Percentiles rank a stretch among this genome's conserved stretches.
Conservation (phyloP, 2,113 vertebrate species). For the Leptocoma aspasia region DNA sequence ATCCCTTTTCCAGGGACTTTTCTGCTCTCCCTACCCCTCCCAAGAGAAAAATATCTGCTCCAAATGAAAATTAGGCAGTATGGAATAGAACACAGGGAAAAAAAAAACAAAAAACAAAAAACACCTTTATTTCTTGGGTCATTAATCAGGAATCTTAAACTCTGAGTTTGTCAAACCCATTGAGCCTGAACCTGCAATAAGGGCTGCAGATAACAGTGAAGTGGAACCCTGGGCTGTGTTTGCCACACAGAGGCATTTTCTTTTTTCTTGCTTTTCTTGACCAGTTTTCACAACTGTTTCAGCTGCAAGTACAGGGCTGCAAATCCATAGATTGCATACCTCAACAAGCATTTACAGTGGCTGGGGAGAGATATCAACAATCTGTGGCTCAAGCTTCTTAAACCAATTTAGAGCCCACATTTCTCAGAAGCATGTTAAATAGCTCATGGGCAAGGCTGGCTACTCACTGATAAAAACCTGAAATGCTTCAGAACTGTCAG, state of each 20-base stretch:
- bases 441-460: neutral
- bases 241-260: neutral
- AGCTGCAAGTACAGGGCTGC: neutral
- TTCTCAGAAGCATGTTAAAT: neutral
- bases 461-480: neutral
- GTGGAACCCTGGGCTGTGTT: neutral
- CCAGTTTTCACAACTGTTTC: neutral
- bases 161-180: neutral
- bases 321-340: neutral
- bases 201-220: neutral
- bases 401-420: neutral
- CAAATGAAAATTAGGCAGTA: neutral
- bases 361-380: neutral
- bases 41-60: neutral
- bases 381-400: neutral
- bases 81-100: neutral
- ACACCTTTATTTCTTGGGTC: neutral
- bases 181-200: neutral
- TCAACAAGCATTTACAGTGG: neutral
- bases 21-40: neutral
- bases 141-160: constrained; percentile 13
- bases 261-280: neutral
- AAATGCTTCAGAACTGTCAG: neutral
- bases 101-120: neutral
- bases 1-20: neutral